A percentile compares a stretch with the other conserved stretches of the same genome.
Conservation (phyloP, 2,797 vertebrate genomes). For the Pseudochirops corinnae region DNA sequence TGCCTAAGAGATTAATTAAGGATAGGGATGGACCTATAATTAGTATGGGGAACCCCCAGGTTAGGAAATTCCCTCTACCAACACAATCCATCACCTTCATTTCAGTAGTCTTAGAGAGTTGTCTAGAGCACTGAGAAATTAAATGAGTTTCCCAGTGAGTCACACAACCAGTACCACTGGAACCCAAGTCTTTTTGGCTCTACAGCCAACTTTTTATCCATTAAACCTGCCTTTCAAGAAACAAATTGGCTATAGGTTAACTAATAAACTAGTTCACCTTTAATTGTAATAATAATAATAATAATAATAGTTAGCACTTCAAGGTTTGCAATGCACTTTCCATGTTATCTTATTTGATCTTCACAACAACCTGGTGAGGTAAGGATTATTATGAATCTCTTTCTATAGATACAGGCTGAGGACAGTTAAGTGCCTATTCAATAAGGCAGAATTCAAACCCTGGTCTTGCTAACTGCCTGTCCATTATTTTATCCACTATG, state of each 20-base stretch:
- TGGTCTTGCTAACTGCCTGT: background rate
- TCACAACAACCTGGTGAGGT: background rate
- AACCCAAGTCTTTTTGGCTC: background rate
- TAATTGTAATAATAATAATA: background rate
- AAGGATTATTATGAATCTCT: background rate
- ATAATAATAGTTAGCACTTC: background rate
- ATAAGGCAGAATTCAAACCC: background rate
- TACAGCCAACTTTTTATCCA: background rate
- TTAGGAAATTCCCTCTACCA: background rate
- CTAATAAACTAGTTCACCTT: background rate
- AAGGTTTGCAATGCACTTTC: background rate
- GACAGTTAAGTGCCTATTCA: background rate
- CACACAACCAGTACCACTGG: background rate
- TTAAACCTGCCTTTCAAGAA: background rate
- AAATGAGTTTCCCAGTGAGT: background rate
- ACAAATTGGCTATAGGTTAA: background rate
- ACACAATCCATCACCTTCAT: background rate
- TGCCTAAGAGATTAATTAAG: conserved; percentile 23
- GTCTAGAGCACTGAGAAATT: background rate
- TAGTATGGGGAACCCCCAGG: background rate
- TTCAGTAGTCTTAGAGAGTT: background rate
- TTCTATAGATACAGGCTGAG: background rate
- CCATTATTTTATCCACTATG: background rate
- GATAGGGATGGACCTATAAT: background rate
- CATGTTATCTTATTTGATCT: background rate